Evolutionary conservation across 2,113 vertebrate genomes (phyloP).

Genomic region (Protobothrops flavoviridis): DNA sequence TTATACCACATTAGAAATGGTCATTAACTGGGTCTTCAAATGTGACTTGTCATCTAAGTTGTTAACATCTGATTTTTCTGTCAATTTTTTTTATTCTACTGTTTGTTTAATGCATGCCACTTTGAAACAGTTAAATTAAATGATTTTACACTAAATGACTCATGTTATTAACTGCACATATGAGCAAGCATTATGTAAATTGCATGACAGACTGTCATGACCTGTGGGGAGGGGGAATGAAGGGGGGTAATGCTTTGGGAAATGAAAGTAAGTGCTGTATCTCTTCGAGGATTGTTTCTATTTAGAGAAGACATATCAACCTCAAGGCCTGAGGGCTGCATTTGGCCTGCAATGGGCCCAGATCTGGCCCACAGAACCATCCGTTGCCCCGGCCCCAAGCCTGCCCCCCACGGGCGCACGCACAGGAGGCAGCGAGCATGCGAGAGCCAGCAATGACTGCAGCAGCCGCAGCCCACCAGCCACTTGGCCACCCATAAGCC

Average conservation of each 20-base stretch:
- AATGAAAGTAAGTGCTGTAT: not conserved
- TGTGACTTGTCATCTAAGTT: not conserved
- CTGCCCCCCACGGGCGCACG: too few relatives aligned
- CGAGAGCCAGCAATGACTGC: too few relatives aligned
- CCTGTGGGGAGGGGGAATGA: too few relatives aligned
- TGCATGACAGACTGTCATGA: not conserved
- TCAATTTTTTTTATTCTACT: not conserved
- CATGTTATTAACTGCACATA: slow-evolving; percentile 15
- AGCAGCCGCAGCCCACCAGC: too few relatives aligned
- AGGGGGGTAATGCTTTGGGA: not conserved
- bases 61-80: slow-evolving; percentile 30
- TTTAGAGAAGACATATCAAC: too few relatives aligned
- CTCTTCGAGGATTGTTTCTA: too few relatives aligned
- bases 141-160: slow-evolving; percentile 32
- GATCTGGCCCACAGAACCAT: too few relatives aligned
- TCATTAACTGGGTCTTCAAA: slow-evolving; percentile 16
- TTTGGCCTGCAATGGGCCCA: too few relatives aligned
- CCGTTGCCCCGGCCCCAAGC: too few relatives aligned
- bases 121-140: slow-evolving; percentile 44
- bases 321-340: too few relatives aligned
- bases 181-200: slow-evolving; percentile 7
- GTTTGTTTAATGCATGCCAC: not conserved
- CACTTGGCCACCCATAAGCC: too few relatives aligned
- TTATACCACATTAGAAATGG: slow-evolving; percentile 15
- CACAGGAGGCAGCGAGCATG: too few relatives aligned